phyloP scores from a whole-genome alignment of 2,888 invertebrate species.

The Dorcus hopei region DNA sequence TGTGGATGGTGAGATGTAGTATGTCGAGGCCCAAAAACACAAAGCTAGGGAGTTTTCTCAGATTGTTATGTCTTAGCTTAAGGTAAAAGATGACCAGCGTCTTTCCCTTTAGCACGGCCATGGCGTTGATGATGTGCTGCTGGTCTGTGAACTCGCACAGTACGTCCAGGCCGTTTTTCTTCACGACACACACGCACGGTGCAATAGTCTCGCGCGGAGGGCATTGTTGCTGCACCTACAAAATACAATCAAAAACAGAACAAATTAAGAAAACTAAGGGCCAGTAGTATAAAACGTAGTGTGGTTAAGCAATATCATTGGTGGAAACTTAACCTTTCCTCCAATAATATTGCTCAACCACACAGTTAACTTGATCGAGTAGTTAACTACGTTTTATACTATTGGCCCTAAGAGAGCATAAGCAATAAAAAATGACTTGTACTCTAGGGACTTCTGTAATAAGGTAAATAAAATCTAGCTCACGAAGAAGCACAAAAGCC shows the following conservation, averaged over 20 bases:
- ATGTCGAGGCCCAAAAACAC: conserved; percentile 85
- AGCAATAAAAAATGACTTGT: too few species aligned
- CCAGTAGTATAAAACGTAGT: not conserved
- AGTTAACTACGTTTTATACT: too few species aligned
- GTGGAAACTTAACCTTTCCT: too few species aligned
- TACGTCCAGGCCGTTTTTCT: conserved; percentile 85
- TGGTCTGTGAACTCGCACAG: conserved; percentile 85
- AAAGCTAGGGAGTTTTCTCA: conserved; percentile 81
- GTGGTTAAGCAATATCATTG: too few species aligned
- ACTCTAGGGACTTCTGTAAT: too few species aligned
- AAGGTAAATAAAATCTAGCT: too few species aligned
- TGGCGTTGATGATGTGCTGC: conserved; percentile 73
- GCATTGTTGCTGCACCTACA: conserved; percentile 63
- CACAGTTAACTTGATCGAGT: too few species aligned
- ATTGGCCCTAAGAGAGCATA: too few species aligned
- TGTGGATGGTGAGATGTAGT: conserved; percentile 83
- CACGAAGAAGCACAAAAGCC: too few species aligned
- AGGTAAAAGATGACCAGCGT: conserved; percentile 82
- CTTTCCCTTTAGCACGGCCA: conserved; percentile 77
- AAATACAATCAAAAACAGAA: conserved; percentile 10
- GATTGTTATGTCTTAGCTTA: conserved; percentile 80
- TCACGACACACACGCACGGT: conserved; percentile 80
- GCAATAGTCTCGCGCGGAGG: conserved; percentile 71
- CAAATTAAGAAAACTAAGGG: not conserved
- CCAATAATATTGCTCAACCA: too few species aligned